A percentile compares a stretch with the other conserved stretches of the same genome.
phyloP scores from a whole-genome alignment of 1,140 invertebrate species.

The Cydia amplana region DNA sequence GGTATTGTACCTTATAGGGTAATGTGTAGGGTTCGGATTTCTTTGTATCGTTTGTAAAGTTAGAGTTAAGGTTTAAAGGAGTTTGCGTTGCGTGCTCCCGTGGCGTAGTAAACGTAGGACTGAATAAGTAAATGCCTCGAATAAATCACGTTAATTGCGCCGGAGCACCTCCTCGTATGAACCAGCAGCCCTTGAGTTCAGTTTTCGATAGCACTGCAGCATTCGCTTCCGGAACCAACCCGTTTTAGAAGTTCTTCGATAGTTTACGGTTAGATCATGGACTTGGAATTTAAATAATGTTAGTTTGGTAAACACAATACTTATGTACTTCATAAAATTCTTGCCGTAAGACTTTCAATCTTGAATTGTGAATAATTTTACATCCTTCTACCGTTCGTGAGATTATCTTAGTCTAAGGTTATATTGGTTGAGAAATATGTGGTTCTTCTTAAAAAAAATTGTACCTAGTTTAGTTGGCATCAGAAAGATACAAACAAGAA shows the following conservation, averaged over 20 bases:
- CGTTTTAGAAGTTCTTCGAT: slow-evolving; percentile 38
- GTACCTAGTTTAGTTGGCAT: too few species aligned
- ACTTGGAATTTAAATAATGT: not conserved
- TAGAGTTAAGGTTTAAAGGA: slow-evolving; percentile 48
- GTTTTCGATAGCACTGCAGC: slow-evolving; percentile 60
- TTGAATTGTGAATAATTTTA: too few species aligned
- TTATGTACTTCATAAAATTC: too few species aligned
- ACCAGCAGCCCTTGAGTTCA: slow-evolving; percentile 59
- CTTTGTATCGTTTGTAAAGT: slow-evolving; percentile 42
- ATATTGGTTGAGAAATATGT: too few species aligned
- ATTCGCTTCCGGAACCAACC: slow-evolving; percentile 50
- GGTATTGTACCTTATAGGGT: not conserved
- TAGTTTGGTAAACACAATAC: too few species aligned
- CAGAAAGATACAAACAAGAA: too few species aligned
- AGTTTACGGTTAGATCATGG: slow-evolving; percentile 11
- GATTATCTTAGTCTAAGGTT: too few species aligned
- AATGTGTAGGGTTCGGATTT: slow-evolving; percentile 42
- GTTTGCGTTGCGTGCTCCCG: slow-evolving; percentile 65
- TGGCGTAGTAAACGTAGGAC: slow-evolving; percentile 67
- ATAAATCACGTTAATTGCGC: slow-evolving; percentile 79
- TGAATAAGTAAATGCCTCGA: slow-evolving; percentile 76
- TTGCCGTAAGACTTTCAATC: too few species aligned
- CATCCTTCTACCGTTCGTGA: too few species aligned
- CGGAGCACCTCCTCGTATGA: slow-evolving; percentile 73
- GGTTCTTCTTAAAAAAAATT: too few species aligned